Evolutionary conservation across 2,797 vertebrate species (phyloP).

Genomic region (Oryzias sinensis): DNA sequence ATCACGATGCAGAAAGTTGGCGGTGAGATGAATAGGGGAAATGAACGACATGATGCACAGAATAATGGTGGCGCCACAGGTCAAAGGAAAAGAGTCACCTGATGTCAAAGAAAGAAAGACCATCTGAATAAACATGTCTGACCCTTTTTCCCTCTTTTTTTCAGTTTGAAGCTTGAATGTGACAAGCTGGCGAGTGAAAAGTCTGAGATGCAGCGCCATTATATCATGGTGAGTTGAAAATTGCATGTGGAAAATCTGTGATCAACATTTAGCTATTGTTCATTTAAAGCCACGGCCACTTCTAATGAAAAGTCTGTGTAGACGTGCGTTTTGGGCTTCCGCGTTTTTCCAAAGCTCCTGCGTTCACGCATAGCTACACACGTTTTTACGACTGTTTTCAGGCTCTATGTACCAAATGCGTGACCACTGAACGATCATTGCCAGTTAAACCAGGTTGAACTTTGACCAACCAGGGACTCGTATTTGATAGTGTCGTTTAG

Average conservation of each 20-base stretch:
- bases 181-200: constrained; percentile 98
- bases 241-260: not conserved
- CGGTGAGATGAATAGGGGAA: constrained; percentile 31
- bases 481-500: no score
- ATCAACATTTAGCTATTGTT: no score
- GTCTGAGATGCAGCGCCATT: constrained; percentile 98
- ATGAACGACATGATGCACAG: constrained; percentile 33
- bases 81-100: constrained; percentile 45
- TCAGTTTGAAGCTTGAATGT: constrained; percentile 93
- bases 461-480: no score
- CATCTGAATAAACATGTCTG: constrained; percentile 45
- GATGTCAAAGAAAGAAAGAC: constrained; percentile 45
- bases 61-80: constrained; percentile 37
- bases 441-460: no score
- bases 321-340: no score
- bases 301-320: no score
- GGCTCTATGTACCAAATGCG: no score
- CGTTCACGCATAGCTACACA: no score
- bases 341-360: no score
- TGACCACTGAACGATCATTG: no score
- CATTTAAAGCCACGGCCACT: no score
- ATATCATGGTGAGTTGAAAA: constrained; percentile 88
- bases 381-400: no score
- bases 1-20: constrained; percentile 34
- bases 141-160: constrained; percentile 38